Percentiles rank a stretch among this genome's conserved stretches.
Conservation (phyloP, 2,113 vertebrate species). For the Myrmophylax atrothorax region DNA sequence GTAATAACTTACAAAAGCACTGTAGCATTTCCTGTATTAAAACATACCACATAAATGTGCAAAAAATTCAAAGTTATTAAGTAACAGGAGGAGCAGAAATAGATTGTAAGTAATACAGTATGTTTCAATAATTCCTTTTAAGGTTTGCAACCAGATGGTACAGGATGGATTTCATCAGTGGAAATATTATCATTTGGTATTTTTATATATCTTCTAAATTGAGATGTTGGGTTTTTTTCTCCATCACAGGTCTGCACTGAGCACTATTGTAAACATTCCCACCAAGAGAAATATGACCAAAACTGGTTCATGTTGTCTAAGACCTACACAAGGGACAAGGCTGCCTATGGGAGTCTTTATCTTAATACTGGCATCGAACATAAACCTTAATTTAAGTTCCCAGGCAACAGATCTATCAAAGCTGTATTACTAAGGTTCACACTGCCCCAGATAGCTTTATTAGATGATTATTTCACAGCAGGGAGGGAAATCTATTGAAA, state of each 20-base stretch:
- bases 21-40: neutral
- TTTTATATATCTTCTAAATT: neutral
- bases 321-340: neutral
- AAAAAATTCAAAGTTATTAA: neutral
- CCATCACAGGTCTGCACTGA: neutral
- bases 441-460: slow-evolving; percentile 58
- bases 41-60: neutral
- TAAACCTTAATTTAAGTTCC: slow-evolving; percentile 45
- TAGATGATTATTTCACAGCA: slow-evolving; percentile 52
- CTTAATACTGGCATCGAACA: slow-evolving; percentile 37
- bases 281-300: neutral
- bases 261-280: neutral
- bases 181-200: neutral
- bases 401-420: slow-evolving; percentile 47
- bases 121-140: neutral
- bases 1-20: neutral
- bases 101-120: neutral
- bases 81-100: neutral
- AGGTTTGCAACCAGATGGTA: neutral
- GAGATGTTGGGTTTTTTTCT: neutral
- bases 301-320: neutral
- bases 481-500: slow-evolving; percentile 39
- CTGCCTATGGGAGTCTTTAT: slow-evolving; percentile 16
- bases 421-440: slow-evolving; percentile 42
- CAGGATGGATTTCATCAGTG: neutral